Evolutionary conservation across 2,797 vertebrate species (phyloP), one percentile per base, ranked within the genome.

Genomic region (Siniperca undulata): DNA sequence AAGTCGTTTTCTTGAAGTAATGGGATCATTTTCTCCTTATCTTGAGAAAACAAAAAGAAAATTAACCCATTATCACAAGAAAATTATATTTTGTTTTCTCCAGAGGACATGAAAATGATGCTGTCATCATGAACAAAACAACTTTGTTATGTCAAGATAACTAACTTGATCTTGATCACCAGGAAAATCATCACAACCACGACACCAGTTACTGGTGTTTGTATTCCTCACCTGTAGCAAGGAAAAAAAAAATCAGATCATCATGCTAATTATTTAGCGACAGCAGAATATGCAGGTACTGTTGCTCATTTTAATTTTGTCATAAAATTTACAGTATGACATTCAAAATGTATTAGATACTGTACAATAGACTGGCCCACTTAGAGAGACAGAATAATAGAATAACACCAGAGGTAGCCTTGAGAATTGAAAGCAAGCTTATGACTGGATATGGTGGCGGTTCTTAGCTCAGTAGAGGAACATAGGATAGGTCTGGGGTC

Each of bases 41-140:
- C 67, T 78, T 62, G 4, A 59, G 10, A 59, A 76, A 83, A 86
- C 42, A 68, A 62, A 79, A 66, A 76, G 22, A 53, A 80, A 68
- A 50, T 70, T 1, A 69, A 24, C 5, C 50, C 14, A 27, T 59
- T 55, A 53, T 22, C 56, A 58, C 22, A 48, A 40, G 13, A 36
- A 61, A 61, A 48, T 42, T 0, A 50, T 55, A 10, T 75, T 74
- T 74, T 30, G 1, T 50, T 69, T 67, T 64, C 30, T 42, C 14
- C 42, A 34, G 34, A 50, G 68, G n/a, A 48, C 16, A 19, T 30
- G 53, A 38, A 81, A 72, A 70, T 76, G 1, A 34, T 5, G 3
- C 27, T 22, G 22, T 75, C 67, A 74, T 60, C 48, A 8, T 55
- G 30, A n/a, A 61, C 36, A 42, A 60, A 59, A 67, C 5, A 22